These are phyloP conservation scores for Listronotus oregonensis DNA, from an alignment of 1,140 invertebrate species.

Conservation along the genomic window DNA sequence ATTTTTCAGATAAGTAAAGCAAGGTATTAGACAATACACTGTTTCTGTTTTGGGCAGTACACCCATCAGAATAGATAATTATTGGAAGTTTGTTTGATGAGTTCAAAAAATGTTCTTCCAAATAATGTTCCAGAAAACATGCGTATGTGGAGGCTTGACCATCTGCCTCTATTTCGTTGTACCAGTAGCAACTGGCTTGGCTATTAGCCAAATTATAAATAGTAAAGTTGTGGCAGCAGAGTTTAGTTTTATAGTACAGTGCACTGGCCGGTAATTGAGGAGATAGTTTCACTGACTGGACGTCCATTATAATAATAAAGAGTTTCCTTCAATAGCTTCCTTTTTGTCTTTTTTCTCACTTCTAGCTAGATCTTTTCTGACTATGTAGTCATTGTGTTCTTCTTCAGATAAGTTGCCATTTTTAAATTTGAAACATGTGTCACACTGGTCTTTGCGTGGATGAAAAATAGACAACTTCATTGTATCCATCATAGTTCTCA, in stretches of 20 bases:
- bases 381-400: constrained; percentile 8
- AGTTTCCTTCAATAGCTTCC: constrained; percentile 19
- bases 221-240: too few species aligned
- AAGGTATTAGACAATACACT: too few species aligned
- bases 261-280: too few species aligned
- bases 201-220: constrained; percentile 5
- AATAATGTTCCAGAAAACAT: constrained; percentile 16
- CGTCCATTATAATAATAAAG: constrained; percentile 14
- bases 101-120: constrained; percentile 8
- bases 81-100: not conserved
- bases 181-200: constrained; percentile 11
- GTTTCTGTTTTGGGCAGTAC: too few species aligned
- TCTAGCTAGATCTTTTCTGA: constrained; percentile 21
- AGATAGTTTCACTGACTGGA: too few species aligned
- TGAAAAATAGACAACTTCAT: constrained; percentile 28
- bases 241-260: too few species aligned
- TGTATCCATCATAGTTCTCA: constrained; percentile 7
- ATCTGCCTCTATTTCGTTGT: constrained; percentile 13
- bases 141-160: constrained; percentile 14
- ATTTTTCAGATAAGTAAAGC: too few species aligned
- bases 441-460: constrained; percentile 23
- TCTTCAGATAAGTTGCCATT: constrained; percentile 16
- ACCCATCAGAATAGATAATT: constrained; percentile 12
- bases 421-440: constrained; percentile 16
- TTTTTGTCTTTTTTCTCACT: constrained; percentile 16